Base-by-base conservation (phyloP, 2,113 vertebrate genomes). In the Ictalurus punctatus region DNA sequence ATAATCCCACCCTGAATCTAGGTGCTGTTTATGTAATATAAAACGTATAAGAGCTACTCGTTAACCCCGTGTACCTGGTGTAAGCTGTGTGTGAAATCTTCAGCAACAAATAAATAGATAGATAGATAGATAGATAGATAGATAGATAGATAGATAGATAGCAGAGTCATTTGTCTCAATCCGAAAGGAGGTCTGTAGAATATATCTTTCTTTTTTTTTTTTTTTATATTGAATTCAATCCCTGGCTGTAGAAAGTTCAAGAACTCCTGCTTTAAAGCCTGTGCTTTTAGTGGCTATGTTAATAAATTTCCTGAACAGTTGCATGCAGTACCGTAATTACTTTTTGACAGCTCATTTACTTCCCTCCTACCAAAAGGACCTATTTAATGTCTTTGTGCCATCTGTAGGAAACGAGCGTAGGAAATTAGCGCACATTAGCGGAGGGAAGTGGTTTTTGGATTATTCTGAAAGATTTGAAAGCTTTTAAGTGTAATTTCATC, bases 311-410 rank as follows among this genome's bases (percentile, higher is more conserved):
- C 52, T 80, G 78, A 80, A 80, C 25, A 17, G 52, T 80, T 54
- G 78, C 14, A 81, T n/a, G 52, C 48, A 56, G 78, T 30, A 81
- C 27, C 14, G 30, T 81, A 56, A 81, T 56, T 81, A 81, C 56
- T 56, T 56, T 56, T 81, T 30, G 78, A 81, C 78, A 81, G 78
- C 54, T 81, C 78, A 81, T 81, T 54, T 81, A 81, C 78, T 81
- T 81, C 19, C 78, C 78, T 81, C 17, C 27, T 30, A 30, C 78
- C 52, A 56, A 56, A 48, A 79, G 12, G 52, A 56, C 48, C n/a
- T 30, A 56, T 54, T 81, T 56, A 34, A 81, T 56, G 78, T 81
- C 34, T 81, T 30, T 30, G 30, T 58, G 78, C 78, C 76, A 27
- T 80, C 27, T 81, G 52, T 81, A 56, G 78, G 78, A 81, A 81